Percentiles rank a stretch among this genome's conserved stretches.
Conservation (phyloP, 1,140 invertebrate species). For the Halictus rubicundus region DNA sequence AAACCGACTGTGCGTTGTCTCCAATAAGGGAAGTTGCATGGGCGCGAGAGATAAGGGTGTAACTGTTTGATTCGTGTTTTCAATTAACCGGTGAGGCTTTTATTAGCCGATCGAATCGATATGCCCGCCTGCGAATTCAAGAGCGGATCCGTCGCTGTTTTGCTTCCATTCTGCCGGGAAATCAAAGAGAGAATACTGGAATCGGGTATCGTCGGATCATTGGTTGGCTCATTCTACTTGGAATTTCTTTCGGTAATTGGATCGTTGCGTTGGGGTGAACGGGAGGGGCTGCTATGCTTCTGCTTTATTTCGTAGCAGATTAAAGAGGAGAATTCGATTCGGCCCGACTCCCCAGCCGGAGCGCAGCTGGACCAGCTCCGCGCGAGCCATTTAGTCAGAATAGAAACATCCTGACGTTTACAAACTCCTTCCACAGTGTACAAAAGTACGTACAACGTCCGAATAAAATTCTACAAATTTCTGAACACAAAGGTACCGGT, state of each 20-base stretch:
- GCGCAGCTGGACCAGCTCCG: neutral
- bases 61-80: neutral
- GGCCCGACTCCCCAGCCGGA: neutral
- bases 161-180: neutral
- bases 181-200: neutral
- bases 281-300: neutral
- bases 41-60: neutral
- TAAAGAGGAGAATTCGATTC: neutral
- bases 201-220: neutral
- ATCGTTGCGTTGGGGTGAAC: neutral
- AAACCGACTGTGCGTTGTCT: neutral
- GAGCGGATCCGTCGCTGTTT: neutral
- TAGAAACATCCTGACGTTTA: neutral
- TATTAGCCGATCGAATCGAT: neutral
- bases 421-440: neutral
- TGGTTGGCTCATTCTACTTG: constrained; percentile 5
- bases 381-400: neutral
- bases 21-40: neutral
- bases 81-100: neutral
- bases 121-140: neutral
- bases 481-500: too few species aligned
- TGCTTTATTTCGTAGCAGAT: neutral
- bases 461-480: too few species aligned
- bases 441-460: neutral
- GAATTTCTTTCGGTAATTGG: constrained; percentile 5